A percentile compares a stretch with the other conserved stretches of the same genome.
Evolutionary conservation across 2,888 invertebrate genomes (phyloP).

Genomic region (Scrobipalpa atriplicella): DNA sequence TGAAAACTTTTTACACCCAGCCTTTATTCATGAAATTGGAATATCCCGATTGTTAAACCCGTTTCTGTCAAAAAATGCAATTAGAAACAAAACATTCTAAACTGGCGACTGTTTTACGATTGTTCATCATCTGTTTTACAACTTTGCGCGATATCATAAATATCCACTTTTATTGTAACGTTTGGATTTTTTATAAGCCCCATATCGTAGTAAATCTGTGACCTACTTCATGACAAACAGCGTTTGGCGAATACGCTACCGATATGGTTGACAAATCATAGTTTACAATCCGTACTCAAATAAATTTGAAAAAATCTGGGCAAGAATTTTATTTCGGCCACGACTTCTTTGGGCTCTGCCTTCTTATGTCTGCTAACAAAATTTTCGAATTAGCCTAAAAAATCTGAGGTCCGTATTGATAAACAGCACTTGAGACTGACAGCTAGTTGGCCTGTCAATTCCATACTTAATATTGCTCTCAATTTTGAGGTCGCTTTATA

Average conservation of each 20-base stretch:
- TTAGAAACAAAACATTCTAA: constrained; percentile 2
- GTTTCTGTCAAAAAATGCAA: constrained; percentile 3
- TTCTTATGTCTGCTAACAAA: too few relatives aligned
- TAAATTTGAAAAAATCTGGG: too few relatives aligned
- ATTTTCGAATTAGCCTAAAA: too few relatives aligned
- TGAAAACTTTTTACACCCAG: constrained; percentile 56
- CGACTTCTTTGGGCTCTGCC: too few relatives aligned
- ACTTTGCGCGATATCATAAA: constrained; percentile 14
- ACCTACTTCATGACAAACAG: constrained; percentile 20
- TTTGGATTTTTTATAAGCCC: constrained; percentile 5
- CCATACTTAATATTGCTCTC: too few relatives aligned
- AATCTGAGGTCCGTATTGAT: too few relatives aligned
- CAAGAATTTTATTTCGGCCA: too few relatives aligned
- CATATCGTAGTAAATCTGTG: constrained; percentile 9
- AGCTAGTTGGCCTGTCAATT: too few relatives aligned
- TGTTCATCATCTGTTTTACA: background rate
- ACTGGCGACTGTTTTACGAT: background rate
- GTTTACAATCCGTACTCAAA: background rate
- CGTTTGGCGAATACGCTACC: background rate
- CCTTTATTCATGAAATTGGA: constrained; percentile 56
- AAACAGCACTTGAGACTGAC: too few relatives aligned
- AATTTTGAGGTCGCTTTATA: too few relatives aligned
- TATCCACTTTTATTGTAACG: background rate
- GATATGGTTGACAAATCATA: background rate
- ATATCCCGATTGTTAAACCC: constrained; percentile 48